Conservation (phyloP, 2,113 vertebrate species). For the Zonotrichia leucophrys region DNA sequence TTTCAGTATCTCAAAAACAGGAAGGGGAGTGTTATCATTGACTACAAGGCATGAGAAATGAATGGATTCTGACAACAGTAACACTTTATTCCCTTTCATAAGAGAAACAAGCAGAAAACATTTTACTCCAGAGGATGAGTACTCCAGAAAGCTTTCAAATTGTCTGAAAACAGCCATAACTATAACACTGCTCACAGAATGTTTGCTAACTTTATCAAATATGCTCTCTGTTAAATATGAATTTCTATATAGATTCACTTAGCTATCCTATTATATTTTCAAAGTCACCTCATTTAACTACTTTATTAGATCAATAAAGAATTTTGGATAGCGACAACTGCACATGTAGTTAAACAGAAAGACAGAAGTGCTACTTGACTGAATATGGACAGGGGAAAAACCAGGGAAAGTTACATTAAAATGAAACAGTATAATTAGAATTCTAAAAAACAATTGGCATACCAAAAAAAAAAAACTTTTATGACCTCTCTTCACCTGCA, state of each 20-base stretch:
- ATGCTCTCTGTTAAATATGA: not conserved
- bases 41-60: not conserved
- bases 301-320: not conserved
- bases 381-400: not conserved
- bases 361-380: not conserved
- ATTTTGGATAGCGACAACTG: not conserved
- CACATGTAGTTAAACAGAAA: not conserved
- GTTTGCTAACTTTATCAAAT: not conserved
- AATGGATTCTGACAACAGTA: not conserved
- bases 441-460: not conserved
- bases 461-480: not conserved
- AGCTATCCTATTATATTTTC: not conserved
- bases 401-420: not conserved
- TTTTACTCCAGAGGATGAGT: not conserved
- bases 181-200: not conserved
- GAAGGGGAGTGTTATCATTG: not conserved
- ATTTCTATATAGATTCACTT: not conserved
- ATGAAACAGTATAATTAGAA: not conserved
- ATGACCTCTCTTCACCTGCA: not conserved
- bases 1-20: not conserved
- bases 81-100: not conserved
- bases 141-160: not conserved
- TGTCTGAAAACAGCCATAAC: not conserved
- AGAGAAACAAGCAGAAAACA: not conserved
- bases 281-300: not conserved